Evolutionary conservation across 1,140 invertebrate genomes (phyloP).

Genomic region (Trachymyrmex cornetzi): DNA sequence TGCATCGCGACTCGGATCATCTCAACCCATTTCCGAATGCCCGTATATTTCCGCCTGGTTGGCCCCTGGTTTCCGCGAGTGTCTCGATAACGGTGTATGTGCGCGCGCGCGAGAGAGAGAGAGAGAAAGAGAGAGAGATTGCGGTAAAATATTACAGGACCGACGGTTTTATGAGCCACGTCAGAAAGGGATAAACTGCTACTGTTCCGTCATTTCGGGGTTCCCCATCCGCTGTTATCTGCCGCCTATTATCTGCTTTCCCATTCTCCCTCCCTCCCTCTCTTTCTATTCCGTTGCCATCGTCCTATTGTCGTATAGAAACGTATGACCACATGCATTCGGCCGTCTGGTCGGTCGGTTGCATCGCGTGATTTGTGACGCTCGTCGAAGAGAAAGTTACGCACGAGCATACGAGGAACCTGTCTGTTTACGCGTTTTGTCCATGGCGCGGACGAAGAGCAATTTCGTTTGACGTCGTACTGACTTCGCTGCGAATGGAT

Average conservation of each 20-base stretch:
- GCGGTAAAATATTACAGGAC: conserved; percentile 65
- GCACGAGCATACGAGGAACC: conserved; percentile 25
- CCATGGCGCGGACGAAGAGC: conserved; percentile 49
- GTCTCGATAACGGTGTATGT: conserved; percentile 41
- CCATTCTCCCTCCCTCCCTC: background rate
- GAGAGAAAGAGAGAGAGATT: conserved; percentile 15
- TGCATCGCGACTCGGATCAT: conserved; percentile 39
- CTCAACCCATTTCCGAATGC: conserved; percentile 49
- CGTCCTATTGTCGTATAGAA: conserved; percentile 61
- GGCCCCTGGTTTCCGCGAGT: conserved; percentile 55
- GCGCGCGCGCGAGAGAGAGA: background rate
- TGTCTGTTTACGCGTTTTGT: conserved; percentile 51
- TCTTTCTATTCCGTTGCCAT: conserved; percentile 37
- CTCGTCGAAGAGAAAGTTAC: conserved; percentile 60
- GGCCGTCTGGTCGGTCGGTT: conserved; percentile 12
- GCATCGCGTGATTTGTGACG: conserved; percentile 59
- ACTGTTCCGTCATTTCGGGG: conserved; percentile 65
- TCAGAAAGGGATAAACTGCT: conserved; percentile 62
- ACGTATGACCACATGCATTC: conserved; percentile 46
- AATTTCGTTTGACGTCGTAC: conserved; percentile 58
- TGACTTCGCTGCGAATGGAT: conserved; percentile 53
- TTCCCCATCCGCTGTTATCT: conserved; percentile 65
- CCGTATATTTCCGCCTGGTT: conserved; percentile 53
- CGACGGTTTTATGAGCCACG: conserved; percentile 59
- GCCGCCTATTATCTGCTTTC: conserved; percentile 60